phyloP scores from a whole-genome alignment of 2,888 invertebrate genomes.

The Boloria selene region DNA sequence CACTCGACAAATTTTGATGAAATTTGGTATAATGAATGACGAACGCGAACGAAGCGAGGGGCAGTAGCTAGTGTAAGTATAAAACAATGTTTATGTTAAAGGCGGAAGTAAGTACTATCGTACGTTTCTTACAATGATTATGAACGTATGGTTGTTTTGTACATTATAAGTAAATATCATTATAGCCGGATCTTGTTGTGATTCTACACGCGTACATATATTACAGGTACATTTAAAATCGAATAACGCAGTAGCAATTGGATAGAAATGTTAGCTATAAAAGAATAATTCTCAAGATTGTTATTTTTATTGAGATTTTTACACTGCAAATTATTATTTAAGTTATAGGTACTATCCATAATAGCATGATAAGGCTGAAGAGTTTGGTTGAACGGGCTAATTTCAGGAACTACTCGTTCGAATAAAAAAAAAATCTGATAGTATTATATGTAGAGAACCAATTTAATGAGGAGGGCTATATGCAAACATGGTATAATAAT shows the following conservation, averaged over 20 bases:
- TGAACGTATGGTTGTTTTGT: slow-evolving; percentile 8
- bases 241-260: neutral
- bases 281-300: neutral
- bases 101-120: slow-evolving; percentile 11
- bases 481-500: too few relatives aligned
- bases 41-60: too few relatives aligned
- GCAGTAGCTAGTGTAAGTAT: neutral
- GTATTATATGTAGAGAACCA: too few relatives aligned
- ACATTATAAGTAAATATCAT: slow-evolving; percentile 19
- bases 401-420: too few relatives aligned
- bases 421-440: too few relatives aligned
- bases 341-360: too few relatives aligned
- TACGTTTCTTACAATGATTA: slow-evolving; percentile 14
- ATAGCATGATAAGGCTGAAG: too few relatives aligned
- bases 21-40: too few relatives aligned
- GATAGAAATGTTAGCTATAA: neutral
- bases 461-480: too few relatives aligned
- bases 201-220: slow-evolving; percentile 24
- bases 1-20: too few relatives aligned
- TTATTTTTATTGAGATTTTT: neutral
- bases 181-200: slow-evolving; percentile 33
- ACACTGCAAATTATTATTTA: neutral
- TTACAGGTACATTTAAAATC: neutral
- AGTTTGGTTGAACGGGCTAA: too few relatives aligned
- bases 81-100: slow-evolving; percentile 13